Evolutionary conservation across 2,113 vertebrate species (phyloP), one percentile per base, ranked within the genome.

Genomic region (Silurus meridionalis): DNA sequence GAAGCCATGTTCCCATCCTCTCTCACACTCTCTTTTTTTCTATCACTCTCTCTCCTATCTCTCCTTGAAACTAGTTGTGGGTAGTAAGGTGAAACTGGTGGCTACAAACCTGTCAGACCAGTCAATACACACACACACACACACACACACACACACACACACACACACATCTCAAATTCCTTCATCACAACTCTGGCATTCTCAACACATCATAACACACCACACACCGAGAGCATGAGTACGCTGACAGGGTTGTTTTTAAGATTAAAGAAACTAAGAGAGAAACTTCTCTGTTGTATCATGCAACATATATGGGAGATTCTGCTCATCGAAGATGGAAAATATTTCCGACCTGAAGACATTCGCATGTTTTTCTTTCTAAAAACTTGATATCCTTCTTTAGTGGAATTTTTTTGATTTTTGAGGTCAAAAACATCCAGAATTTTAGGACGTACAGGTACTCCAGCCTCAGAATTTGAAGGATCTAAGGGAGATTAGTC

Each of bases 61-160:
- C 14, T 61, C 64, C 15, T 66, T 87, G 67, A 67, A 71, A 60
- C 83, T 53, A 3, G 57, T 14, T 74, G n/a, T 5, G n/a, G 48
- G 23, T 52, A 81, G 78, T 55, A 89, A 83, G 23, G 13, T 37
- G 80, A 89, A 79, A 85, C 83, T 25, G 21, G 13, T 57, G 23
- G 21, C 7, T 37, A 14, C 28, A 66, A 66, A 80, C 72, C 25
- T 17, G 86, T 77, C 72, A 57, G 58, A 82, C 88, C 71, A 50
- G 78, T 85, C 67, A 50, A 37, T 11, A 5, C 9, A 13, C 53
- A 83, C 67, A n/a, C 55, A 57, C 55, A 57, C 55, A 57, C 55
- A 57, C 8, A 57, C 5, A 57, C 55, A 57, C 55, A 57, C 55
- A 57, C 55, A 57, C 55, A 57, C 55, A 57, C 55, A 57, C 55